Conservation (phyloP, 2,113 vertebrate genomes). For the Motacilla tschutschensis region DNA sequence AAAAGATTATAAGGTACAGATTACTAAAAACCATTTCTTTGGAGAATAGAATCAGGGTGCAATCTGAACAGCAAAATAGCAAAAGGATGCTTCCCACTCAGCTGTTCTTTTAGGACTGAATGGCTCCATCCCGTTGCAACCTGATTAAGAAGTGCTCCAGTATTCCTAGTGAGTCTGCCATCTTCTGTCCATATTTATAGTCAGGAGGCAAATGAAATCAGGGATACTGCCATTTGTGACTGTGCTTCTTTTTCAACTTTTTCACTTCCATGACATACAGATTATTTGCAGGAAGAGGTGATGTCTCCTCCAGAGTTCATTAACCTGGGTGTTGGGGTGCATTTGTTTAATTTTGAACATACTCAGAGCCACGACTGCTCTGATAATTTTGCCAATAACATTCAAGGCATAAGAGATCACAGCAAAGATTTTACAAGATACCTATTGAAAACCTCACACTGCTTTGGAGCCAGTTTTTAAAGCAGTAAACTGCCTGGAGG, state of each 20-base stretch:
- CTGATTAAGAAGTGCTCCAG: neutral
- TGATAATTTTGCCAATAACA: neutral
- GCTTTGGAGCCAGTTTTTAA: neutral
- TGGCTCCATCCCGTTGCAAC: neutral
- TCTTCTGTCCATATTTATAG: neutral
- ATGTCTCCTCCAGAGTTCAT: neutral
- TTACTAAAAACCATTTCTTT: neutral
- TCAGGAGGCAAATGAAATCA: neutral
- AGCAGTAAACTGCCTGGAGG: neutral
- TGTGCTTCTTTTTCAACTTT: neutral
- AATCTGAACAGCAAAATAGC: neutral
- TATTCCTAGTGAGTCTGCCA: neutral
- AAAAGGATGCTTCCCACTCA: neutral
- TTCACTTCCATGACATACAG: neutral
- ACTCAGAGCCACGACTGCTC: rapidly evolving
- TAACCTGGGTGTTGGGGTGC: neutral
- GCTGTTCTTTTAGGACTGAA: neutral
- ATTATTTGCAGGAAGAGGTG: neutral
- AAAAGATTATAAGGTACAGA: neutral
- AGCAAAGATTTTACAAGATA: neutral
- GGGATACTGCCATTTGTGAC: neutral
- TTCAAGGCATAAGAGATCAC: neutral
- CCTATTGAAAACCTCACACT: neutral
- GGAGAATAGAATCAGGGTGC: rapidly evolving
- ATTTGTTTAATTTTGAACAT: neutral